These are phyloP conservation scores for Physella acuta DNA, from an alignment of 1,140 invertebrate species.

Conservation along the genomic window DNA sequence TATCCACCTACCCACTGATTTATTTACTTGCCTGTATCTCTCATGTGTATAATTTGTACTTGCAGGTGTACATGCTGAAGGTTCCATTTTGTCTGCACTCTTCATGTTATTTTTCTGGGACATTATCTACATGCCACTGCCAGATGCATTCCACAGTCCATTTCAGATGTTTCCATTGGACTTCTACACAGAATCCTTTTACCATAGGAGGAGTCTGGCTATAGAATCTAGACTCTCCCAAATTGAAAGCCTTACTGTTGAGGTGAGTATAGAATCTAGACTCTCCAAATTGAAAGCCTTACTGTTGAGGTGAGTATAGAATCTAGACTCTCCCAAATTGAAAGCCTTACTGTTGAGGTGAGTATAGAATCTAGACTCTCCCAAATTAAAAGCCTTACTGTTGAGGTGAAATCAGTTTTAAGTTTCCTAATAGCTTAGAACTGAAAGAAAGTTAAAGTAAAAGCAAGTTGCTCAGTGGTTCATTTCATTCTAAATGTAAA, in stretches of 20 bases:
- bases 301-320: constrained; percentile 67
- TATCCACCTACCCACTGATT: too few species aligned
- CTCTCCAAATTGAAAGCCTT: too few species aligned
- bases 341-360: constrained; percentile 39
- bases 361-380: too few species aligned
- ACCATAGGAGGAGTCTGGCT: constrained; percentile 63
- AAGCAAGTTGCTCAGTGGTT: too few species aligned
- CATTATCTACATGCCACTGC: constrained; percentile 68
- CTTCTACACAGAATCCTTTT: constrained; percentile 67
- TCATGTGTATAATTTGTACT: too few species aligned
- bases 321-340: constrained; percentile 62
- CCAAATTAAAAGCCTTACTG: too few species aligned
- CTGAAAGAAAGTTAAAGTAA: too few species aligned
- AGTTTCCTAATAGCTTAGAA: too few species aligned
- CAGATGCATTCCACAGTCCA: constrained; percentile 69
- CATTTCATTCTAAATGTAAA: too few species aligned
- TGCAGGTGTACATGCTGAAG: constrained; percentile 72
- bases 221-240: constrained; percentile 65
- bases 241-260: constrained; percentile 48
- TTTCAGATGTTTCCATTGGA: constrained; percentile 74
- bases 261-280: constrained; percentile 38
- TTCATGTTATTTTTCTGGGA: constrained; percentile 78
- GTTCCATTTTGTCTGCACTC: constrained; percentile 67
- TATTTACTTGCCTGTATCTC: too few species aligned
- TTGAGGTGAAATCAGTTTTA: constrained; percentile 64